Conservation (phyloP, 2,888 invertebrate species). For the Caenorhabditis japonica region DNA sequence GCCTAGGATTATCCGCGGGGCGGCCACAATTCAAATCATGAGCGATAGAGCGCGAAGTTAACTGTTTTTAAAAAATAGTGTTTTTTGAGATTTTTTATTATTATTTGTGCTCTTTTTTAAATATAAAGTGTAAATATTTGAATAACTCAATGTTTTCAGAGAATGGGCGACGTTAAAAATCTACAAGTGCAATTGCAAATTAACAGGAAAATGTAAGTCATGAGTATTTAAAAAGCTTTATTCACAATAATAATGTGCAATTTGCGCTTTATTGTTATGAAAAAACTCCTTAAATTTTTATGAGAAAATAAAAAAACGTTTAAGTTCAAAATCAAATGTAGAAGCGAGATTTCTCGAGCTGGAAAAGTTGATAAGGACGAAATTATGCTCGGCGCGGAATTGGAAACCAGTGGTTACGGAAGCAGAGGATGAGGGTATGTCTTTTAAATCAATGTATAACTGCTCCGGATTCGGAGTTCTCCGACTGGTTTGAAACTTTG, state of each 20-base stretch:
- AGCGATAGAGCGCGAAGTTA: too few species aligned
- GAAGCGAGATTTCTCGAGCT: conserved; percentile 30
- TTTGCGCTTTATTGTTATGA: too few species aligned
- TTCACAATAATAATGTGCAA: too few species aligned
- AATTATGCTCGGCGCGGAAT: conserved; percentile 17
- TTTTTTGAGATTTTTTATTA: too few species aligned
- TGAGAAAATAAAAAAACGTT: conserved; percentile 14
- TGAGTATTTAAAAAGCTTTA: background rate
- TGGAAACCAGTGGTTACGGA: conserved; percentile 30
- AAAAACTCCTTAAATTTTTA: conserved; percentile 6
- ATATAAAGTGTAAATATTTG: too few species aligned
- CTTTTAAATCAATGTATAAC: background rate
- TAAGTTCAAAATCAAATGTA: conserved; percentile 49
- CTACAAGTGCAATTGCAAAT: conserved; percentile 55
- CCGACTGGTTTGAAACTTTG: background rate
- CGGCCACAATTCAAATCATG: too few species aligned
- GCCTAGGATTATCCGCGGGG: too few species aligned
- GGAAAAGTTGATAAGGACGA: conserved; percentile 7
- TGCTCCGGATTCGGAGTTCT: background rate
- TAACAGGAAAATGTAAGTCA: conserved; percentile 56
- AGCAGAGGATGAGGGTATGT: background rate
- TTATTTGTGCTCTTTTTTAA: too few species aligned
- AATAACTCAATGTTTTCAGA: too few species aligned
- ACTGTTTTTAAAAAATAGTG: too few species aligned
- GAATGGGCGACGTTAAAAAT: conserved; percentile 4